A percentile compares a stretch with the other conserved stretches of the same genome.
phyloP scores from a whole-genome alignment of 1,140 invertebrate genomes.

The Lepidurus couesii region DNA sequence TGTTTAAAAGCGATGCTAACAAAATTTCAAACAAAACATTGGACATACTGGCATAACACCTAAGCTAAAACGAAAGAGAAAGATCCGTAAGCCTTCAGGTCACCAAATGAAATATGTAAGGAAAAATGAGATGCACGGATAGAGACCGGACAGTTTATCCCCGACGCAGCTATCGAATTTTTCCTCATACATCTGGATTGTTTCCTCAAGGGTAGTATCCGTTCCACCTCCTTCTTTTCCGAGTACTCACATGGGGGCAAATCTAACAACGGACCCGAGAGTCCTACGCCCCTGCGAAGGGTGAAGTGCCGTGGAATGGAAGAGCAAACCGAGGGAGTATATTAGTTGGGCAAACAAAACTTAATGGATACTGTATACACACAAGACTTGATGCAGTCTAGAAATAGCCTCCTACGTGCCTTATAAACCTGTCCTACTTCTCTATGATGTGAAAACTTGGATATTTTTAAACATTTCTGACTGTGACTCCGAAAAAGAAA shows the following conservation, averaged over 20 bases:
- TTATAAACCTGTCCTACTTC: no score
- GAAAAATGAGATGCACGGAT: background rate
- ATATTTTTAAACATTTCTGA: background rate
- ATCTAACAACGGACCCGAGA: background rate
- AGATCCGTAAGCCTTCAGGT: background rate
- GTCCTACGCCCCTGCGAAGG: background rate
- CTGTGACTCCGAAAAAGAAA: background rate
- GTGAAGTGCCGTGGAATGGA: background rate
- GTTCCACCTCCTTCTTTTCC: conserved; percentile 35
- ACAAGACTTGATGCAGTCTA: no score
- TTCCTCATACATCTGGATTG: conserved; percentile 31
- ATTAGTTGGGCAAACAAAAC: background rate
- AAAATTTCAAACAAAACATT: no score
- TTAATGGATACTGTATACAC: background rate
- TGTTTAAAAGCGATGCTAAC: no score
- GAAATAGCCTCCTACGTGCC: no score
- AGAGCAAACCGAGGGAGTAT: background rate
- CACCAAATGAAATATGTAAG: background rate
- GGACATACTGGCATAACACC: background rate
- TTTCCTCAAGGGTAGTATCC: conserved; percentile 31
- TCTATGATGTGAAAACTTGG: no score
- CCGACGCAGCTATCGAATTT: background rate
- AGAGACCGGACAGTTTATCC: conserved; percentile 8
- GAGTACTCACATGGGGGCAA: conserved; percentile 32
- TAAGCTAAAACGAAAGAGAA: conserved; percentile 24